Percentiles rank a stretch among this genome's conserved stretches.
These are phyloP conservation scores for Acanthosepion pharaonis DNA, from an alignment of 2,888 invertebrate species.

Conservation along the genomic window DNA sequence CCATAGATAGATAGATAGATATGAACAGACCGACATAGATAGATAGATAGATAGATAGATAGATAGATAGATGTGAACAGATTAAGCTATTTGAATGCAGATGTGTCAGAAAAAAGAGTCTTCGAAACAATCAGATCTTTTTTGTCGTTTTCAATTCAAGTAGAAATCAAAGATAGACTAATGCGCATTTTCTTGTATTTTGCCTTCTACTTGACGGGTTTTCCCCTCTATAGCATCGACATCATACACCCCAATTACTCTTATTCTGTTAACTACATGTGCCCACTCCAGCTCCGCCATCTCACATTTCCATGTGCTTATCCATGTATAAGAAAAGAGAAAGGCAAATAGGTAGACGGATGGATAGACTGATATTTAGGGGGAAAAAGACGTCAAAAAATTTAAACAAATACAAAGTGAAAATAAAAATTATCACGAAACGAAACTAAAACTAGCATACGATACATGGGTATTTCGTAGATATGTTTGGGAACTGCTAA, in stretches of 20 bases:
- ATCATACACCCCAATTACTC: conserved; percentile 17
- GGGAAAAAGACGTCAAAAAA: neutral
- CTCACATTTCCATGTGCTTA: neutral
- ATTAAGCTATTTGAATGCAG: too few relatives aligned
- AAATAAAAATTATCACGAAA: neutral
- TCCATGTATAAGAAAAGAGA: neutral
- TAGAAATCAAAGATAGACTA: neutral
- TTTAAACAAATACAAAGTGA: neutral
- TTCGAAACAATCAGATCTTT: neutral
- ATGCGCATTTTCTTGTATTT: neutral
- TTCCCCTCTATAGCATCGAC: neutral
- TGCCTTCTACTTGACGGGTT: neutral
- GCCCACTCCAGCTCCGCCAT: neutral
- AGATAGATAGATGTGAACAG: too few relatives aligned
- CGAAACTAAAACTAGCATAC: too few relatives aligned
- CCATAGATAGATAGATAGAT: too few relatives aligned
- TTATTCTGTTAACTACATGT: neutral
- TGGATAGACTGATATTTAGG: neutral
- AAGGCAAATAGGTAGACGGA: neutral
- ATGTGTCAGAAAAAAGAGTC: neutral
- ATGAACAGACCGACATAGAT: too few relatives aligned
- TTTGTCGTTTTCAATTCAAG: neutral
- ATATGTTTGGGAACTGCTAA: too few relatives aligned
- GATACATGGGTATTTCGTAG: too few relatives aligned
- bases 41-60: too few relatives aligned